These are phyloP conservation scores for Laticauda laticaudata DNA, from an alignment of 2,113 vertebrate species.

Conservation along the genomic window DNA sequence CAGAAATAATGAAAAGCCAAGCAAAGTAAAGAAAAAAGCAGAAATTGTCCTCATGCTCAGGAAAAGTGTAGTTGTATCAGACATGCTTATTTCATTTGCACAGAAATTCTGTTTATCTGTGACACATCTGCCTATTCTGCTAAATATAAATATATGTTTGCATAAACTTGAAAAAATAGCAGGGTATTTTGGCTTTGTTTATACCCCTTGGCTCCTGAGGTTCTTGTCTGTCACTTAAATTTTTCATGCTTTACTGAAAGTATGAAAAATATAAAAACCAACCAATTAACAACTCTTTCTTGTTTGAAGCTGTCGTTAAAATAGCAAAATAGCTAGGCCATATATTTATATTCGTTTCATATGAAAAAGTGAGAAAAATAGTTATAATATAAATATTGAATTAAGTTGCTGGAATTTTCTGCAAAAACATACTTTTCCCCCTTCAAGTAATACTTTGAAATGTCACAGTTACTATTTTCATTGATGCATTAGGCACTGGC, in stretches of 20 bases:
- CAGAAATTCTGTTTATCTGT: background rate
- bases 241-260: background rate
- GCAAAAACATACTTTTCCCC: background rate
- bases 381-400: background rate
- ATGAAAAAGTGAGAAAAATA: background rate
- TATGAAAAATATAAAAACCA: background rate
- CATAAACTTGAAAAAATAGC: background rate
- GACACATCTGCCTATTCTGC: fast-evolving
- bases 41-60: background rate
- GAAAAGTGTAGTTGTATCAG: background rate
- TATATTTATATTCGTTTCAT: background rate
- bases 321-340: background rate
- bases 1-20: background rate
- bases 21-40: background rate
- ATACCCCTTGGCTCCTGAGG: background rate
- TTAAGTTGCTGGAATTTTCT: background rate
- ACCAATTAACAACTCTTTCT: background rate
- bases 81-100: background rate
- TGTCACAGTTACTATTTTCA: background rate
- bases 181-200: background rate
- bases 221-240: background rate
- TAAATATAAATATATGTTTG: background rate
- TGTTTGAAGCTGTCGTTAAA: background rate
- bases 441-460: background rate
- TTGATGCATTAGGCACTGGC: background rate